These are phyloP conservation scores for Heliconius eleuchia DNA, from an alignment of 1,140 invertebrate genomes.

Conservation along the genomic window DNA sequence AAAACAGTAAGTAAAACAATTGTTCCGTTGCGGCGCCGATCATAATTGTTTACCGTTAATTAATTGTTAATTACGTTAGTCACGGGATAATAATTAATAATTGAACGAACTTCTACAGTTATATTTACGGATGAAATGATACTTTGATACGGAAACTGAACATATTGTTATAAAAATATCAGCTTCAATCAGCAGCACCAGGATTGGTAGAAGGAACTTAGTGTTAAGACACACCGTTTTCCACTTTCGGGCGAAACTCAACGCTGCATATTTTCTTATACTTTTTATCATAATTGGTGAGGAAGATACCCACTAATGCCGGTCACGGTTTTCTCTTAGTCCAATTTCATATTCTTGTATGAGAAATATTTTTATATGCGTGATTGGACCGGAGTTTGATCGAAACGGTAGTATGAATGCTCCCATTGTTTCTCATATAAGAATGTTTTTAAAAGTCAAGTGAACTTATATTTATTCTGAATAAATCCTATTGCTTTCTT, in stretches of 20 bases:
- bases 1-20: constrained; percentile 23
- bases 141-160: neutral
- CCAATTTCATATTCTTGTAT: too few relatives aligned
- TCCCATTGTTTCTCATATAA: too few relatives aligned
- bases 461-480: neutral
- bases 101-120: constrained; percentile 21
- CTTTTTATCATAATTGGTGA: too few relatives aligned
- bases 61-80: constrained; percentile 34
- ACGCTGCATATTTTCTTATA: neutral
- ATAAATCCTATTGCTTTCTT: neutral
- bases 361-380: too few relatives aligned
- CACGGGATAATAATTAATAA: constrained; percentile 37
- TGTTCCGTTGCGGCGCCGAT: constrained; percentile 25
- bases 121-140: constrained; percentile 20
- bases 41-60: constrained; percentile 34
- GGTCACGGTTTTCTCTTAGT: too few relatives aligned
- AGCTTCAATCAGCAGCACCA: neutral
- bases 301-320: too few relatives aligned
- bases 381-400: too few relatives aligned
- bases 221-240: too few relatives aligned
- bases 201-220: too few relatives aligned
- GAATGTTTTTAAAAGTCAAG: too few relatives aligned
- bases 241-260: neutral
- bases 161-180: neutral
- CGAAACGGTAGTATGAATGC: too few relatives aligned